Conservation (phyloP, 2,888 invertebrate genomes). For the Lepidocyrtinus sp. region DNA sequence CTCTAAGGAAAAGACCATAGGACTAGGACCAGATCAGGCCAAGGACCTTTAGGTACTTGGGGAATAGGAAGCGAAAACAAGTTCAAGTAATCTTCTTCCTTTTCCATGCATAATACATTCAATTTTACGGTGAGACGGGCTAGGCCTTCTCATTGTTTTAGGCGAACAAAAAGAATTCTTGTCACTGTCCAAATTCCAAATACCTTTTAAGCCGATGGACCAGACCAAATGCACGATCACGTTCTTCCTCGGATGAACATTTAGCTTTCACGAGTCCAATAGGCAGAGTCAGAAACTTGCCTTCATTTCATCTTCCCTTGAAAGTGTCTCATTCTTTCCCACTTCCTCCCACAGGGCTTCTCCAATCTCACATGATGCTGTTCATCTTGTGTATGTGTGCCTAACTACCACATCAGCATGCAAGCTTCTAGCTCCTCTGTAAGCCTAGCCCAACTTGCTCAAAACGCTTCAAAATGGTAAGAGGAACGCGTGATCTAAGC, state of each 20-base stretch:
- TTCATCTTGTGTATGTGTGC: no score
- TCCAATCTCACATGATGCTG: not conserved
- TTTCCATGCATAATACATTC: not conserved
- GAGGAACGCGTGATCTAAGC: no score
- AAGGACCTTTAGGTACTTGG: constrained; percentile 32
- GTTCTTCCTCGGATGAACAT: not conserved
- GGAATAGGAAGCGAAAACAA: not conserved
- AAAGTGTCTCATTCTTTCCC: not conserved
- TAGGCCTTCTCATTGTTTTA: no score
- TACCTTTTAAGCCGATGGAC: not conserved
- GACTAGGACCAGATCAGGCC: no score
- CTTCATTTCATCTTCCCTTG: not conserved
- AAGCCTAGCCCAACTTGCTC: not conserved
- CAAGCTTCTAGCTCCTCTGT: not conserved
- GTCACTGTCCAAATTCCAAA: not conserved
- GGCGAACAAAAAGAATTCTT: not conserved
- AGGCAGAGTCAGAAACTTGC: not conserved
- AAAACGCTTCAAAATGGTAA: no score
- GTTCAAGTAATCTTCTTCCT: not conserved
- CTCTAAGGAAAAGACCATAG: no score
- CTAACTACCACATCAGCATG: not conserved
- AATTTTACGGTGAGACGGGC: not conserved
- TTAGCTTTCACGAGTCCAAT: no score
- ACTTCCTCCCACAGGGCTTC: not conserved
- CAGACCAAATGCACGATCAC: not conserved